phyloP scores from a whole-genome alignment of 2,797 vertebrate species.

The Myripristis jacobus region DNA sequence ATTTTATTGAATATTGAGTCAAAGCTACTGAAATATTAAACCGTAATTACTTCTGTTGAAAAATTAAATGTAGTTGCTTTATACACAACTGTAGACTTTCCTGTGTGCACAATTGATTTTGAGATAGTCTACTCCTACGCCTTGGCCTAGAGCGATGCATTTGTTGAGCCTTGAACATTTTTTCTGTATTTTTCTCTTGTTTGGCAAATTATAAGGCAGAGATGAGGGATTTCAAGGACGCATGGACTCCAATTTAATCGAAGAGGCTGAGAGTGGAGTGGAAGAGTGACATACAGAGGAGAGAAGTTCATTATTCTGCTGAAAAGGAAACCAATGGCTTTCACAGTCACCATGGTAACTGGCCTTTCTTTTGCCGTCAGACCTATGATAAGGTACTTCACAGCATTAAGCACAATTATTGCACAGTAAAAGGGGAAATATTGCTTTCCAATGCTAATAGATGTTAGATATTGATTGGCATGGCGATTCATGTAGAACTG shows the following conservation, averaged over 20 bases:
- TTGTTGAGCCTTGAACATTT: conserved; percentile 74
- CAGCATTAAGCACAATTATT: conserved; percentile 85
- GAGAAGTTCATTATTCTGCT: conserved; percentile 89
- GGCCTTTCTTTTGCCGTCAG: conserved; percentile 83
- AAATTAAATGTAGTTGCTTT: conserved; percentile 6
- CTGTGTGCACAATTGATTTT: conserved; percentile 41
- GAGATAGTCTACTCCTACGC: conserved; percentile 41
- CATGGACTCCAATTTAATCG: conserved; percentile 84
- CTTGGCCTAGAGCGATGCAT: conserved; percentile 62
- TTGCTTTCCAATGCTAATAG: conserved; percentile 85
- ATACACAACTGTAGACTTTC: conserved; percentile 17
- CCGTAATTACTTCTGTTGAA: not conserved
- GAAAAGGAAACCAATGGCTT: conserved; percentile 90
- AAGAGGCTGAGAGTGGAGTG: conserved; percentile 84
- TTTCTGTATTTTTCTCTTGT: conserved; percentile 75
- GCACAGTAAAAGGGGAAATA: conserved; percentile 85
- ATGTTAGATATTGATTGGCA: conserved; percentile 85
- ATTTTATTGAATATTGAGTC: not conserved
- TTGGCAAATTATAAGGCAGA: conserved; percentile 81
- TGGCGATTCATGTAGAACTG: conserved; percentile 69
- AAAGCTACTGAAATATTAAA: conserved; percentile 7
- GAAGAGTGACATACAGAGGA: conserved; percentile 87
- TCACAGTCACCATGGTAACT: conserved; percentile 85
- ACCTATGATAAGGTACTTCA: conserved; percentile 89
- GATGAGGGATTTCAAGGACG: conserved; percentile 85